A percentile compares a stretch with the other conserved stretches of the same genome.
phyloP scores from a whole-genome alignment of 1,140 invertebrate species.

The Pachyrhynchus sulphureomaculatus region DNA sequence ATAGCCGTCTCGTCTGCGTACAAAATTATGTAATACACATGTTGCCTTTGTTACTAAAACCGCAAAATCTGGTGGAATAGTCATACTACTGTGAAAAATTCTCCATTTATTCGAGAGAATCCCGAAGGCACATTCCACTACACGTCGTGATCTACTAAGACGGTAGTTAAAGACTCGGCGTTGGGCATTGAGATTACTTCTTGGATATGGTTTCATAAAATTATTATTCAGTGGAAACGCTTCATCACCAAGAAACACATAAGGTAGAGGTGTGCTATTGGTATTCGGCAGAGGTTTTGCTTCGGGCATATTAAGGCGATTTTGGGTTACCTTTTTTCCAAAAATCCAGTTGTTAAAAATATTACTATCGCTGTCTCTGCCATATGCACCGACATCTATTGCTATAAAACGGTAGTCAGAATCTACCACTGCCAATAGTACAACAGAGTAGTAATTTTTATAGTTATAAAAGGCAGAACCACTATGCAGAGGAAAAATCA shows the following conservation, averaged over 20 bases:
- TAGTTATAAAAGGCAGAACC: constrained; percentile 47
- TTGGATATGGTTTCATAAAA: constrained; percentile 40
- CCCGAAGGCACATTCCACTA: constrained; percentile 17
- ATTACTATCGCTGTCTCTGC: constrained; percentile 47
- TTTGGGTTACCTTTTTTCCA: constrained; percentile 2
- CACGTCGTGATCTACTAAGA: constrained; percentile 40
- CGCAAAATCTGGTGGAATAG: constrained; percentile 8
- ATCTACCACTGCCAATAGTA: constrained; percentile 53
- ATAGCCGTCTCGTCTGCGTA: constrained; percentile 11
- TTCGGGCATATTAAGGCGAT: constrained; percentile 4
- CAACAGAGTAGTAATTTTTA: constrained; percentile 47
- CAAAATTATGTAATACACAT: constrained; percentile 23
- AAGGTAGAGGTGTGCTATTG: background rate
- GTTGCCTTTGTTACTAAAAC: constrained; percentile 2
- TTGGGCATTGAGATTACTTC: constrained; percentile 38
- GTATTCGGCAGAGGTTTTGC: constrained; percentile 1
- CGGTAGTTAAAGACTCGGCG: constrained; percentile 53
- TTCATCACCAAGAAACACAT: background rate
- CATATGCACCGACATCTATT: constrained; percentile 52
- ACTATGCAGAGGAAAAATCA: constrained; percentile 32
- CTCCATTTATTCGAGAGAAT: constrained; percentile 43
- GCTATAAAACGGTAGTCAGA: constrained; percentile 51
- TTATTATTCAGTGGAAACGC: constrained; percentile 31
- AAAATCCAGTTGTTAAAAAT: constrained; percentile 31
- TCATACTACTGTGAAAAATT: constrained; percentile 8